Evolutionary conservation across 2,888 invertebrate species (phyloP).

Genomic region (Coenonympha arcania): DNA sequence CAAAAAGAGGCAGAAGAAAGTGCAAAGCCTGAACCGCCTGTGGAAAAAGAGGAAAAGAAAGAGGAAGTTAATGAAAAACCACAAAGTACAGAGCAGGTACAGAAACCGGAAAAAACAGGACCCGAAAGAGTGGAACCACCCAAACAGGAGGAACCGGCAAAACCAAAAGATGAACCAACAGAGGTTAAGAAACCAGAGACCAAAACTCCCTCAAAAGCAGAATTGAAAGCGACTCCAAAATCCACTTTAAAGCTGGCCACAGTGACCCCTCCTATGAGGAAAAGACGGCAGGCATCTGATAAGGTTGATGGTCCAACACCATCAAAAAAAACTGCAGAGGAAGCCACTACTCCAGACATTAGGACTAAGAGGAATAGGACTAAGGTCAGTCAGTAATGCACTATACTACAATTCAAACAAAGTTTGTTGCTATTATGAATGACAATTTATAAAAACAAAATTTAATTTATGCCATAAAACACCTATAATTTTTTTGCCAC

Average conservation of each 20-base stretch:
- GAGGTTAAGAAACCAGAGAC: slow-evolving; percentile 38
- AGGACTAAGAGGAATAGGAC: slow-evolving; percentile 64
- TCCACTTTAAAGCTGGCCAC: slow-evolving; percentile 73
- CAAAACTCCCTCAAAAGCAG: slow-evolving; percentile 43
- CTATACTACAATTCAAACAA: background rate
- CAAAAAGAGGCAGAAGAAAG: slow-evolving; percentile 39
- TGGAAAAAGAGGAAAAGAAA: slow-evolving; percentile 52
- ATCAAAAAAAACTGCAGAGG: slow-evolving; percentile 53
- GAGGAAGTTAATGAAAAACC: slow-evolving; percentile 45
- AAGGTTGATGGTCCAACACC: slow-evolving; percentile 49
- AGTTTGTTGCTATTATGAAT: background rate
- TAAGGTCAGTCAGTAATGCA: slow-evolving; percentile 46
- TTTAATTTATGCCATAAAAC: too few relatives aligned
- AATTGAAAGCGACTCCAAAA: slow-evolving; percentile 56
- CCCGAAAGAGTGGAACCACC: slow-evolving; percentile 35
- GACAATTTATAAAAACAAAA: too few relatives aligned
- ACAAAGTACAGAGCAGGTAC: slow-evolving; percentile 14
- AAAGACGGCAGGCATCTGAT: slow-evolving; percentile 70
- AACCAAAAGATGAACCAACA: slow-evolving; percentile 37
- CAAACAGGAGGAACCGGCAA: slow-evolving; percentile 49
- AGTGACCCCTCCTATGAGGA: slow-evolving; percentile 71
- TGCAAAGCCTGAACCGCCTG: slow-evolving; percentile 44
- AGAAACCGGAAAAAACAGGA: slow-evolving; percentile 37
- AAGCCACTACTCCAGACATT: slow-evolving; percentile 57
- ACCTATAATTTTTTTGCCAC: too few relatives aligned